Evolutionary conservation across 1,140 invertebrate genomes (phyloP), one percentile per base, ranked within the genome.

Genomic region (Temnothorax curvispinosus): DNA sequence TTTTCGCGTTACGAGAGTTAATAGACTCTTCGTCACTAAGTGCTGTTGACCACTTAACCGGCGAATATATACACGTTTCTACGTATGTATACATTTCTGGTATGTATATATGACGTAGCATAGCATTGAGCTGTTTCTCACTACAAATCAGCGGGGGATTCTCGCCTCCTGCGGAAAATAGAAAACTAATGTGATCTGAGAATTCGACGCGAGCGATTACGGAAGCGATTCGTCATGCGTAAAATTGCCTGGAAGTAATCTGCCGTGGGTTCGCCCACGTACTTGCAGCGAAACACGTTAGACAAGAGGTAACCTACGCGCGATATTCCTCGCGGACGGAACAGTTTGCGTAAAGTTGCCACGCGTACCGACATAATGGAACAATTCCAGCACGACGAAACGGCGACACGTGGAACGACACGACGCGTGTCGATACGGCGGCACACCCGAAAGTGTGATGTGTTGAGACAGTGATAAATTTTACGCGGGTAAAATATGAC

Each of bases 161-260:
- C 74, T 60, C 21, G 9, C 1, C 15, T 18, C 2, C 8, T 9
- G 64, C 5, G 5, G 15, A 52, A 65, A 80, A 69, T 27, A 21
- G 62, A 13, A 27, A 41, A 54, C 15, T 44, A n/a, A 67, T 80
- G 52, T 32, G 6, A 67, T 18, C 2, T 11, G 21, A 47, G 13
- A 44, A 3, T 18, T 47, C 5, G 27, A 41, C 13, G 13, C 47
- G 21, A 69, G 50, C 8, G 4, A 69, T 80, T 69, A 9, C 32
- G 60, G n/a, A 44, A 77, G 9, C 27, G 32, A 52, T 69, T 41
- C 3, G 15, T 5, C 35, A 3, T 2, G n/a, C n/a, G 47, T 38
- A 81, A 71, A 81, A 71, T 81, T 71, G 9, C 9, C 32, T 47
- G 77, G 15, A 81, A 69, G 35, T 56, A 80, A 80, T 80, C n/a